phyloP scores from a whole-genome alignment of 2,888 invertebrate species.

The Apomyelois bistriatella region DNA sequence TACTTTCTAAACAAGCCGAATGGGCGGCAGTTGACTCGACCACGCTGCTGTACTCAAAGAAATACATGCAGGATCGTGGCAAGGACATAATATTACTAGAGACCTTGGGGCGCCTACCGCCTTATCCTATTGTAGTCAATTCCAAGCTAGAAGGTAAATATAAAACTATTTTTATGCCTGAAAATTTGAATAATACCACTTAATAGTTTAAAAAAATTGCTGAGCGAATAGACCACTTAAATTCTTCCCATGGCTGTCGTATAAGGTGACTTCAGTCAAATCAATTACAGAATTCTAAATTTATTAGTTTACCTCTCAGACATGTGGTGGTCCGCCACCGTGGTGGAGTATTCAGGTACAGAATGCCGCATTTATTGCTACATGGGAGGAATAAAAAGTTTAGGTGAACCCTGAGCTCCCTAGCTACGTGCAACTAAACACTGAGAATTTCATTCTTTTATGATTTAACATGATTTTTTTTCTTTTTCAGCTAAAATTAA shows the following conservation, averaged over 20 bases:
- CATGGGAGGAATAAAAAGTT: too few relatives aligned
- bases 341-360: too few relatives aligned
- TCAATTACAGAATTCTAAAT: too few relatives aligned
- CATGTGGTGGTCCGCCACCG: too few relatives aligned
- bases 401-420: too few relatives aligned
- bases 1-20: conserved; percentile 80
- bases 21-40: conserved; percentile 83
- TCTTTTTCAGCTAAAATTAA: conserved; percentile 60
- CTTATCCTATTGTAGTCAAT: conserved; percentile 83
- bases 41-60: conserved; percentile 74
- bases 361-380: too few relatives aligned
- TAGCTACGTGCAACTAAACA: neutral
- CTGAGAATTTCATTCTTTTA: neutral
- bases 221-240: too few relatives aligned
- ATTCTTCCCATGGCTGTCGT: too few relatives aligned
- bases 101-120: conserved; percentile 83
- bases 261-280: too few relatives aligned
- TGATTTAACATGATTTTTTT: neutral
- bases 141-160: conserved; percentile 74
- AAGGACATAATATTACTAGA: conserved; percentile 79
- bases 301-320: too few relatives aligned
- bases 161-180: neutral
- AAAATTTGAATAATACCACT: neutral
- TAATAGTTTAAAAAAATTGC: too few relatives aligned
- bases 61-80: conserved; percentile 77